These are phyloP conservation scores for Danio choprae DNA, from an alignment of 2,797 vertebrate species.

Conservation along the genomic window DNA sequence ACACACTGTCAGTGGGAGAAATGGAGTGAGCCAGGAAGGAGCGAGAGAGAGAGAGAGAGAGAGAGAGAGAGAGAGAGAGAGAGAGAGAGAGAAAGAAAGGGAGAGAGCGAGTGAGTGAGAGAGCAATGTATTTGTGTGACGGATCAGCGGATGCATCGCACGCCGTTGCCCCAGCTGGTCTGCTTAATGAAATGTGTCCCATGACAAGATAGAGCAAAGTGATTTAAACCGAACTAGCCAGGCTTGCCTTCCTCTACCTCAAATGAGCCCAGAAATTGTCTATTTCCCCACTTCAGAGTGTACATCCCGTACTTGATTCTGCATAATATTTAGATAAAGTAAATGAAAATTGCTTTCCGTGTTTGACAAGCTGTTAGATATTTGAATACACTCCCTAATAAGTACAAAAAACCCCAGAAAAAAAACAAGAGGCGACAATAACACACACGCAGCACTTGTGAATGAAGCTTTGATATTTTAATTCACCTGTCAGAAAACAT, in stretches of 20 bases:
- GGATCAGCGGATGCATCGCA: slow-evolving; percentile 75
- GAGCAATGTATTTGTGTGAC: slow-evolving; percentile 80
- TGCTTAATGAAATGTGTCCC: slow-evolving; percentile 85
- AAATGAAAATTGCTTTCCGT: slow-evolving; percentile 54
- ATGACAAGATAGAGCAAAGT: slow-evolving; percentile 81
- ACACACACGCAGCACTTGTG: slow-evolving; percentile 2
- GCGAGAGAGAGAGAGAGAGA: slow-evolving; percentile 52
- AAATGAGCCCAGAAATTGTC: slow-evolving; percentile 56
- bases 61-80: slow-evolving; percentile 28
- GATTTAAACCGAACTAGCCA: slow-evolving; percentile 82
- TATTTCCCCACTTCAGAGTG: slow-evolving; percentile 47
- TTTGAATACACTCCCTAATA: slow-evolving; percentile 45
- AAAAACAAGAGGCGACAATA: slow-evolving; percentile 37
- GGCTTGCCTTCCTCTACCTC: slow-evolving; percentile 55
- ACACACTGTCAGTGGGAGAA: slow-evolving; percentile 65
- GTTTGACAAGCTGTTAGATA: slow-evolving; percentile 51
- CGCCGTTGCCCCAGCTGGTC: slow-evolving; percentile 78
- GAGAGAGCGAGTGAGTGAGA: slow-evolving; percentile 31
- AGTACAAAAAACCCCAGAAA: neutral
- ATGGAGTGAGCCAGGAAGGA: slow-evolving; percentile 28
- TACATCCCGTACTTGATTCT: slow-evolving; percentile 32
- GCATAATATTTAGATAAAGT: slow-evolving; percentile 56
- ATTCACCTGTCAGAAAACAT: slow-evolving; percentile 22
- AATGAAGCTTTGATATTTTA: slow-evolving; percentile 47
- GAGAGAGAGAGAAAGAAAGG: slow-evolving; percentile 51